Percentiles rank a stretch among this genome's conserved stretches.
These are phyloP conservation scores for Trachurus trachurus DNA, from an alignment of 2,797 vertebrate genomes.

Conservation along the genomic window DNA sequence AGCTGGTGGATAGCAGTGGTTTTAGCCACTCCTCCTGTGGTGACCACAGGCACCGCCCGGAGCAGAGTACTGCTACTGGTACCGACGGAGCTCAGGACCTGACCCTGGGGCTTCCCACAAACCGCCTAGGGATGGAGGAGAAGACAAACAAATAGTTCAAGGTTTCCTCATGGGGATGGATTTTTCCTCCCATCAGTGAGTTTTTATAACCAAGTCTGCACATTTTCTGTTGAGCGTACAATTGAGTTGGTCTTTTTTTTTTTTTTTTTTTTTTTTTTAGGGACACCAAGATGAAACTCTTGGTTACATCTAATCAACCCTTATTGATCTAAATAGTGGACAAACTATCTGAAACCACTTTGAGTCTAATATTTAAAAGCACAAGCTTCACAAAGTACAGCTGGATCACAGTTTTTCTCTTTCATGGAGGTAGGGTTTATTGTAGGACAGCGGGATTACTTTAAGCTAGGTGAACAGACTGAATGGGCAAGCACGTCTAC, in stretches of 20 bases:
- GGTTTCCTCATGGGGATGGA: neutral
- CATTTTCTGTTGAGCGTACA: neutral
- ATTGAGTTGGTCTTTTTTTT: neutral
- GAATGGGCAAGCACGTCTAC: neutral
- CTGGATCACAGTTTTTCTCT: too few species aligned
- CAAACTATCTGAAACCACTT: neutral
- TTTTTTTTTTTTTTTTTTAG: neutral
- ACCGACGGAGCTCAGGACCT: slow-evolving; percentile 86
- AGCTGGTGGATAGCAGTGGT: slow-evolving; percentile 97
- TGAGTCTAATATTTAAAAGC: neutral
- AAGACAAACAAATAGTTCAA: neutral
- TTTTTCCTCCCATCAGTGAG: neutral
- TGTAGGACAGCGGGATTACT: neutral
- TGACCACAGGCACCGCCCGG: slow-evolving; percentile 92
- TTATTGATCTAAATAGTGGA: slow-evolving; percentile 3
- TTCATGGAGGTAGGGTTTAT: too few species aligned
- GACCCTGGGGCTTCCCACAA: slow-evolving; percentile 85
- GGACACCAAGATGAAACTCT: neutral
- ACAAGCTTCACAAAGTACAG: neutral
- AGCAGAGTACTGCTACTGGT: slow-evolving; percentile 88
- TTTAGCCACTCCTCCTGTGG: slow-evolving; percentile 89
- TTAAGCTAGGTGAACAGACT: neutral
- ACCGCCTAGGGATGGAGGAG: slow-evolving; percentile 78
- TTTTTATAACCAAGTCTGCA: neutral
- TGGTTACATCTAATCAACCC: neutral